Evolutionary conservation across 1,140 invertebrate genomes (phyloP), one percentile per base, ranked within the genome.

Genomic region (Neodiprion pinetum): DNA sequence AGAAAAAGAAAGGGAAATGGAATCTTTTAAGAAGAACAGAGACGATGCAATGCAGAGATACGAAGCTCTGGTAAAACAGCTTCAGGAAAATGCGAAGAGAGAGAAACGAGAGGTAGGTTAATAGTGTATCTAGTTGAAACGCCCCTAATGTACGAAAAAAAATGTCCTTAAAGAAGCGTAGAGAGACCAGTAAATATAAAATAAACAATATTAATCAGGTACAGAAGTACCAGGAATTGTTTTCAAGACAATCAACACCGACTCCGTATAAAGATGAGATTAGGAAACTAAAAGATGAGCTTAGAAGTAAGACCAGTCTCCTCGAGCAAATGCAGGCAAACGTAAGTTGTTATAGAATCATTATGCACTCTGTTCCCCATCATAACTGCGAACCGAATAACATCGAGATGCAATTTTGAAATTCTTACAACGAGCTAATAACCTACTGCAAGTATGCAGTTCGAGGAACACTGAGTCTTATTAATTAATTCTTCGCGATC

Each of bases 21-120:
- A 85, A 40, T 21, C 76, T 7, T 88, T 87, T 67, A 80, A 72
- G 67, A 83, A 76, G 66, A 83, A 86, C 76, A 79, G 85, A 14
- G 77, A 86, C 50, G 75, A 77, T 9, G 82, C 78, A 10, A 75
- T 86, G 4, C 28, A 47, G 0, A 85, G 79, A 66, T 87, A 86
- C 48, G 87, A 88, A 71, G 50, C 69, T 7, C 78, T 87, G n/a
- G 78, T 87, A 2, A 79, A 81, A 65, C 71, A 71, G 11, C 74
- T 77, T 23, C 78, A 81, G 72, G 77, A 82, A 8, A 83, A 86
- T 21, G 49, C 84, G 8, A 80, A 83, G 10, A 81, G 73, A 66
- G 69, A 75, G 14, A 85, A 81, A 23, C 78, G 61, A 71, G 81
- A 84, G 76, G 82, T 82, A 74, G 70, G 3, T 48, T 72, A 40